Percentiles rank a stretch among this genome's conserved stretches.
These are phyloP conservation scores for Metallyticus violacea DNA, from an alignment of 2,888 invertebrate species.

Conservation along the genomic window DNA sequence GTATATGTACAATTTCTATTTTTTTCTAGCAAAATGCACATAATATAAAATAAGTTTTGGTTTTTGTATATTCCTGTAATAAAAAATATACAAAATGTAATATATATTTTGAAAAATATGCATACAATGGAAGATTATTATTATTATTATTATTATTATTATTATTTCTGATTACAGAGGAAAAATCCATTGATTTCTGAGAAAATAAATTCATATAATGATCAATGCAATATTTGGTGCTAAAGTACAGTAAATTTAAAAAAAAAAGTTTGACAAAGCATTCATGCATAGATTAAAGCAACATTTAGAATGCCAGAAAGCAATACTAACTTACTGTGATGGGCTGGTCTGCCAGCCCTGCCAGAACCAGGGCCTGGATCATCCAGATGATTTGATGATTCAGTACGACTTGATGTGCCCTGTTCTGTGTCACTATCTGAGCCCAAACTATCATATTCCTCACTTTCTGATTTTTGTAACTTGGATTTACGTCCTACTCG, in stretches of 20 bases:
- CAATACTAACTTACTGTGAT: slow-evolving; percentile 61
- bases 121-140: too few species aligned
- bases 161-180: too few species aligned
- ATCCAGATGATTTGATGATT: slow-evolving; percentile 51
- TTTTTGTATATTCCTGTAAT: too few species aligned
- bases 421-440: slow-evolving; percentile 59
- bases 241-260: not conserved
- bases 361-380: slow-evolving; percentile 43
- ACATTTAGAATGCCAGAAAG: slow-evolving; percentile 37
- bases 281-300: not conserved
- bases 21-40: too few species aligned
- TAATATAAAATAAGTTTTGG: too few species aligned
- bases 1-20: too few species aligned
- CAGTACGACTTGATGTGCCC: slow-evolving; percentile 55
- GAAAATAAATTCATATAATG: too few species aligned
- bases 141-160: too few species aligned
- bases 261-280: not conserved
- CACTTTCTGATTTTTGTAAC: slow-evolving; percentile 55
- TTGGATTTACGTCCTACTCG: slow-evolving; percentile 51
- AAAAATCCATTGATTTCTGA: too few species aligned
- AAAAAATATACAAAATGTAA: too few species aligned
- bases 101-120: too few species aligned
- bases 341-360: slow-evolving; percentile 39
- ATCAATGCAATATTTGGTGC: too few species aligned
- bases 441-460: slow-evolving; percentile 56